A percentile compares a stretch with the other conserved stretches of the same genome.
phyloP scores from a whole-genome alignment of 1,140 invertebrate genomes.

The Tigriopus japonicus region DNA sequence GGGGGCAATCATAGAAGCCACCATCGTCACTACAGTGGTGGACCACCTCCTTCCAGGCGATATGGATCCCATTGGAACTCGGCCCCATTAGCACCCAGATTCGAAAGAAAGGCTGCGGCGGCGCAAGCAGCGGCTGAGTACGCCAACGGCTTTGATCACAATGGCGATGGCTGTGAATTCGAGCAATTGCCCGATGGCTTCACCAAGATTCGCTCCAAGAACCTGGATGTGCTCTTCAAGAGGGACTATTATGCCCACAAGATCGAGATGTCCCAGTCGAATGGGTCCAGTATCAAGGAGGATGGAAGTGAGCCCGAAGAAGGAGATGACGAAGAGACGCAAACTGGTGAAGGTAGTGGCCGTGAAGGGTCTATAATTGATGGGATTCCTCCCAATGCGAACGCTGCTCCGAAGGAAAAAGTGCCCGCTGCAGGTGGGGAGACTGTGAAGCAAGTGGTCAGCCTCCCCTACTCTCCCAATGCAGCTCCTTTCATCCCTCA shows the following conservation, averaged over 20 bases:
- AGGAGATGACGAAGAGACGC: background rate
- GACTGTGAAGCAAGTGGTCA: background rate
- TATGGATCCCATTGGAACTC: background rate
- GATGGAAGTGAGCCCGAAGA: background rate
- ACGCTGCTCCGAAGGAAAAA: background rate
- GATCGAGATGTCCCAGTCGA: background rate
- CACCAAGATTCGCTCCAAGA: slow-evolving; percentile 14
- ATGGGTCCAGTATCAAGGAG: background rate
- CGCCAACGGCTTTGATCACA: background rate
- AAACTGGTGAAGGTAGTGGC: background rate
- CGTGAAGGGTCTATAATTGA: background rate
- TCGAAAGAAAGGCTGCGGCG: slow-evolving; percentile 4
- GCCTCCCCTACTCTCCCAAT: background rate
- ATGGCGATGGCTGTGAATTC: background rate
- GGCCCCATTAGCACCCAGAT: background rate
- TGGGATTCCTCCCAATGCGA: too few relatives aligned
- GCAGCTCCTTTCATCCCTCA: slow-evolving; percentile 4
- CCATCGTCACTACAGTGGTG: background rate
- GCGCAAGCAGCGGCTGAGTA: background rate
- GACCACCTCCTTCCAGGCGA: background rate
- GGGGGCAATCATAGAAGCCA: background rate
- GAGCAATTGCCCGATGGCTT: slow-evolving; percentile 11
- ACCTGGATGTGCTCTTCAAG: slow-evolving; percentile 14
- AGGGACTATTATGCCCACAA: slow-evolving; percentile 10
- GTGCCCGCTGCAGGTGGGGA: background rate